A percentile compares a stretch with the other conserved stretches of the same genome.
Evolutionary conservation across 1,140 invertebrate species (phyloP).

Genomic region (Eulimnadia texana): DNA sequence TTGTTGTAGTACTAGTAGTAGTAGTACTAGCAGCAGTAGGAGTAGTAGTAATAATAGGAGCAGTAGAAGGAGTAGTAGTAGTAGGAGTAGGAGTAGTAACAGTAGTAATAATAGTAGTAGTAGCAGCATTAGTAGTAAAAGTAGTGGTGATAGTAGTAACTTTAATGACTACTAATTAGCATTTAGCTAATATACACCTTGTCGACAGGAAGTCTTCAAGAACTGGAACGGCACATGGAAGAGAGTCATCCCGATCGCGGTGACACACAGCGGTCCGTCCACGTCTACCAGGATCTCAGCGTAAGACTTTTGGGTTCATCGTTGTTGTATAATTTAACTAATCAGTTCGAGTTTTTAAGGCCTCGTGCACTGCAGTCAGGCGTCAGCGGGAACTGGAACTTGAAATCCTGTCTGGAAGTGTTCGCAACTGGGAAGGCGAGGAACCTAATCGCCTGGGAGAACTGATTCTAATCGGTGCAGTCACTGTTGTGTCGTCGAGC

Average conservation of each 20-base stretch:
- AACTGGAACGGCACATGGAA: slow-evolving; percentile 85
- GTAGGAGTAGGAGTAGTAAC: no score
- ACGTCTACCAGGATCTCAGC: slow-evolving; percentile 86
- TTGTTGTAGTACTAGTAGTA: no score
- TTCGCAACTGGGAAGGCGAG: slow-evolving; percentile 91
- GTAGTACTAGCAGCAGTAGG: no score
- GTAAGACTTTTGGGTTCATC: slow-evolving; percentile 50
- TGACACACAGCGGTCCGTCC: slow-evolving; percentile 84
- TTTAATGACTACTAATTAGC: neutral
- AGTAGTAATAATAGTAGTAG: no score
- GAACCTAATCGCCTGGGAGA: slow-evolving; percentile 57
- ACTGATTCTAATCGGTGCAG: slow-evolving; percentile 51
- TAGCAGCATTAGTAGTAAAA: no score
- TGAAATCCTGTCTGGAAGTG: slow-evolving; percentile 79
- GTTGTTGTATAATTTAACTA: no score
- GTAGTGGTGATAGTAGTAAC: neutral
- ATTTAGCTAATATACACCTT: neutral
- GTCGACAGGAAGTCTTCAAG: slow-evolving; percentile 49
- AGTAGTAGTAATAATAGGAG: no score
- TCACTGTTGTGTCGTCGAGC: slow-evolving; percentile 51
- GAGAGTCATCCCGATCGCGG: slow-evolving; percentile 90
- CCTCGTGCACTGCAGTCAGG: slow-evolving; percentile 62
- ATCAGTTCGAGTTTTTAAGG: no score
- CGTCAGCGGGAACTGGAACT: slow-evolving; percentile 92
- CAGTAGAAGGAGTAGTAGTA: no score